Evolutionary conservation across 1,140 invertebrate genomes (phyloP), one percentile per base, ranked within the genome.

Genomic region (Pantala flavescens): DNA sequence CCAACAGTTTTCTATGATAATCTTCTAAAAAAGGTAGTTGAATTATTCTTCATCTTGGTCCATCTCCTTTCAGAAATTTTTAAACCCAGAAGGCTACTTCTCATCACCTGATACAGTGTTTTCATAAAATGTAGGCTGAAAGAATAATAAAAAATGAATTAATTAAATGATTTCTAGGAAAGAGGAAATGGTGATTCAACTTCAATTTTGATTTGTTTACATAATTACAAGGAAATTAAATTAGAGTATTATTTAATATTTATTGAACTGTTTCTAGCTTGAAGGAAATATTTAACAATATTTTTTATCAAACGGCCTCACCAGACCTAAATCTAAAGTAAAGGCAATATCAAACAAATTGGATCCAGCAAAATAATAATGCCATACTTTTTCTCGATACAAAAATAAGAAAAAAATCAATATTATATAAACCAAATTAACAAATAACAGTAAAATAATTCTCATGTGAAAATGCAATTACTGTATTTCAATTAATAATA

Each of bases 101-200:
- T 63, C 49, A 16, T 63, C 49, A 63, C 49, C 49, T 19, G 49
- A 63, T 12, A 63, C 49, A 63, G 49, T 12, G 5, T 16, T 63
- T 63, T 21, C 49, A 63, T 63, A 63, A 63, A 63, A 63, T 63
- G 49, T 63, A 19, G 49, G 49, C 49, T 63, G 49, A 63, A 63
- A 63, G 12, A 16, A 63, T 63, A 63, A 3, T 7, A 2, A 63
- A 3, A 63, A 63, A 63, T 5, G 12, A 63, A 14, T 7, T 21
- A 3, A 63, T 3, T 16, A 7, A 63, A 3, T 7, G n/a, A 63
- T 19, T 7, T 19, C 12, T 14, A 16, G 2, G n/a, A 19, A 63
- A 5, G 14, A 16, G n/a, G 5, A 63, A 63, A 16, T 11, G 43
- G 16, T 11, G 43, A 49, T 11, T 16, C 9, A 9, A 49, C 16